Conservation (phyloP, 2,113 vertebrate species). For the Misgurnus anguillicaudatus region DNA sequence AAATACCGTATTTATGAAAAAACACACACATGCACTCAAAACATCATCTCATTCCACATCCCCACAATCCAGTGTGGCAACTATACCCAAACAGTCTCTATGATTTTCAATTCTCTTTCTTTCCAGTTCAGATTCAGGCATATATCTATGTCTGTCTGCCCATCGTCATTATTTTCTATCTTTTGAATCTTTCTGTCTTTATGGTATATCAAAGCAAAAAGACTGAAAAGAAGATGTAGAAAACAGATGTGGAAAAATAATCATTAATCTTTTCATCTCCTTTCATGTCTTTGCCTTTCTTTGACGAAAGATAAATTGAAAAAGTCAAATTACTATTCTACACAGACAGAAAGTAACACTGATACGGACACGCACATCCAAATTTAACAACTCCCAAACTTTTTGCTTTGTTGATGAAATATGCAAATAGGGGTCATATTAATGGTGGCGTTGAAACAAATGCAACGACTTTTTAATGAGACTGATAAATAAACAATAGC, state of each 20-base stretch:
- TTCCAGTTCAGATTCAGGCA: no score
- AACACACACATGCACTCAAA: no score
- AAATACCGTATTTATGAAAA: no score
- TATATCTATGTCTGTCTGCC: no score
- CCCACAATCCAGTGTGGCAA: no score
- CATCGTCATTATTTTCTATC: not conserved
- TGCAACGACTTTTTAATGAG: slow-evolving; percentile 8
- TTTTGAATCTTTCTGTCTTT: not conserved
- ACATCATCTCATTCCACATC: no score
- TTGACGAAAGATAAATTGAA: not conserved
- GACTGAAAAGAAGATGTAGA: slow-evolving; percentile 14
- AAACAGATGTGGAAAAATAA: slow-evolving; percentile 1
- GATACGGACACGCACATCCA: not conserved
- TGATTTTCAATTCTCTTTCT: no score
- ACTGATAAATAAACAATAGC: slow-evolving; percentile 2
- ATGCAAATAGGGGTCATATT: slow-evolving; percentile 7
- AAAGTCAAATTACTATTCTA: not conserved
- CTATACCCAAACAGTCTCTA: no score
- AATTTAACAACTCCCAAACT: not conserved
- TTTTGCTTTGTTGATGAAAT: slow-evolving; percentile 26
- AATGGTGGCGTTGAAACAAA: slow-evolving; percentile 10
- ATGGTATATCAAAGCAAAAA: not conserved
- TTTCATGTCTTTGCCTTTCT: not conserved
- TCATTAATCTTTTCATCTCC: not conserved
- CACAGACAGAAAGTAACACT: not conserved